Conservation (phyloP, 2,888 invertebrate species). For the Resseliella maxima region DNA sequence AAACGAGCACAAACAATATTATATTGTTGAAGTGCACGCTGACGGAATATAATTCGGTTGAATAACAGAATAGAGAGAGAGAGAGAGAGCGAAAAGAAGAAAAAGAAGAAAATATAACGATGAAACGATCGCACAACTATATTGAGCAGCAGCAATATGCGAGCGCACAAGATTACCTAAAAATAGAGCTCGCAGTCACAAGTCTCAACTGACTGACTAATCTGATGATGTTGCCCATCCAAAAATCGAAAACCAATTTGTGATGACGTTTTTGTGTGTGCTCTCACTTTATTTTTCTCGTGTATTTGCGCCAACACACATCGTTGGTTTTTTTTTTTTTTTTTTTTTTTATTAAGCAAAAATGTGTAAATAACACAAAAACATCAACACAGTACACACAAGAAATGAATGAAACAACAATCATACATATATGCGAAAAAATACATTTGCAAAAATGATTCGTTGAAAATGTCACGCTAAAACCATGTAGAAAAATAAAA, state of each 20-base stretch:
- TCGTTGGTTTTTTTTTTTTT: not conserved
- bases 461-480: not conserved
- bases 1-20: not conserved
- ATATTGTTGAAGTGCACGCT: slow-evolving; percentile 6
- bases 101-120: too few species aligned
- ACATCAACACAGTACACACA: too few species aligned
- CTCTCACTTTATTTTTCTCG: not conserved
- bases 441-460: not conserved
- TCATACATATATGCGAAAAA: not conserved
- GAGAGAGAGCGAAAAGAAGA: too few species aligned
- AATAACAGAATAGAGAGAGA: too few species aligned
- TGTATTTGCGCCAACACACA: too few species aligned
- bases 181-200: slow-evolving; percentile 11
- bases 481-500: too few species aligned
- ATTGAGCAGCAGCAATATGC: not conserved
- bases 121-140: not conserved
- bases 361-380: too few species aligned
- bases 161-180: not conserved
- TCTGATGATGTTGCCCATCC: not conserved
- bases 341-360: not conserved
- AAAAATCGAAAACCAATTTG: not conserved
- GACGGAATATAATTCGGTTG: not conserved
- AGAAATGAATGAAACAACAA: not conserved
- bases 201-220: not conserved
- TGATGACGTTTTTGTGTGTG: not conserved